A percentile compares a stretch with the other conserved stretches of the same genome.
These are phyloP conservation scores for Macroramphosus scolopax DNA, from an alignment of 2,797 vertebrate genomes.

Conservation along the genomic window DNA sequence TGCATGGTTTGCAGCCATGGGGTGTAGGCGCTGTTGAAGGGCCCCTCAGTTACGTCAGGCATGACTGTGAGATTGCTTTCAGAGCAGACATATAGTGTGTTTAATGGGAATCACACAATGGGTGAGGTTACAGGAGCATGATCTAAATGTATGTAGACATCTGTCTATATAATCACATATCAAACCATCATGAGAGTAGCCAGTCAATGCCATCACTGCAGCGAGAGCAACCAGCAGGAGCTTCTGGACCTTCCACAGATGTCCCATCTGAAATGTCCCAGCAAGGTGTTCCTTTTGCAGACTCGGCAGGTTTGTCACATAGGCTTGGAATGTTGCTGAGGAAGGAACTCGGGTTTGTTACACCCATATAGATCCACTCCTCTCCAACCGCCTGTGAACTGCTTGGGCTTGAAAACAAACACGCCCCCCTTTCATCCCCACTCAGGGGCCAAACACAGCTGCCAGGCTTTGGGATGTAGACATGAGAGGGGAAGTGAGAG, in stretches of 20 bases:
- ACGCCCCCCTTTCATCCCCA: conserved; percentile 38
- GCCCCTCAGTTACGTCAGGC: conserved; percentile 39
- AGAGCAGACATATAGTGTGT: conserved; percentile 17
- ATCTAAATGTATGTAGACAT: conserved; percentile 29
- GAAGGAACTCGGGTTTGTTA: conserved; percentile 58
- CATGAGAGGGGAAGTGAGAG: conserved; percentile 18
- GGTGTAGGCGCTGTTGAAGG: conserved; percentile 35
- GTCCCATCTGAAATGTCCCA: conserved; percentile 22
- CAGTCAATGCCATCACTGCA: conserved; percentile 3
- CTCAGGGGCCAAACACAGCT: conserved; percentile 70
- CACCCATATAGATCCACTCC: conserved; percentile 57
- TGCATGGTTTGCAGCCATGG: conserved; percentile 38
- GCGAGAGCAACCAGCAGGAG: conserved; percentile 3
- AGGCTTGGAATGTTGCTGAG: conserved; percentile 62
- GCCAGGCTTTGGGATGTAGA: conserved; percentile 25
- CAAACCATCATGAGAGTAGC: conserved; percentile 20
- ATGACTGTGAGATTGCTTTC: conserved; percentile 28
- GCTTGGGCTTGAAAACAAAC: conserved; percentile 63
- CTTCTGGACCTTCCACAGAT: conserved; percentile 21
- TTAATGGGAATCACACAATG: conserved; percentile 30
- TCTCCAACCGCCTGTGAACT: conserved; percentile 57
- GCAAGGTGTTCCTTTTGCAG: conserved; percentile 45
- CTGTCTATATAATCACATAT: conserved; percentile 34
- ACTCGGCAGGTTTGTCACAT: conserved; percentile 52
- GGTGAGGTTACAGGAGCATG: conserved; percentile 32